Evolutionary conservation across 1,140 invertebrate species (phyloP).

Genomic region (Drosophila ambigua): DNA sequence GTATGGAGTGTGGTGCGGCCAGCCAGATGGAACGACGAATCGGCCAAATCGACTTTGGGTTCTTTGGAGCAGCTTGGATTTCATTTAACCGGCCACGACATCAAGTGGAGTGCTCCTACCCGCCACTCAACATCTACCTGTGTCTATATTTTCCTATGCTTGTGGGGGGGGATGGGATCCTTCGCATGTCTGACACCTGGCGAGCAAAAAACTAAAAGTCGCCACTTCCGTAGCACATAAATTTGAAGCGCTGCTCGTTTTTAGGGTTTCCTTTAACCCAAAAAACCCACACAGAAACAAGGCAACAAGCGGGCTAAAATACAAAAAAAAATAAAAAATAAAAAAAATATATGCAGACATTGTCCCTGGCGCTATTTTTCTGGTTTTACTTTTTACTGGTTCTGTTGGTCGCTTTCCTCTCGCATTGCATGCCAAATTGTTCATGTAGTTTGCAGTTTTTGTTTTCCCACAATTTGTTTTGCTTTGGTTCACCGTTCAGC

Average conservation of each 20-base stretch:
- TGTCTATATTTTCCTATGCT: neutral
- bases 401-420: conserved; percentile 28
- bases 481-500: conserved; percentile 31
- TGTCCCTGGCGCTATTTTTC: conserved; percentile 30
- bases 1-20: conserved; percentile 8
- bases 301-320: conserved; percentile 46
- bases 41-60: conserved; percentile 34
- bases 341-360: conserved; percentile 24
- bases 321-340: conserved; percentile 41
- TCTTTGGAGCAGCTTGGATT: conserved; percentile 36
- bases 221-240: conserved; percentile 74
- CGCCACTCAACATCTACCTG: neutral
- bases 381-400: conserved; percentile 14
- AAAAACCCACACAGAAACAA: conserved; percentile 26
- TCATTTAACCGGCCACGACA: conserved; percentile 34
- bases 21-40: conserved; percentile 22
- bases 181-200: conserved; percentile 62
- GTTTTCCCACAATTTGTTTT: conserved; percentile 65
- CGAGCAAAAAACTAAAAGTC: conserved; percentile 74
- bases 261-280: conserved; percentile 55
- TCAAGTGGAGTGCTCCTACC: conserved; percentile 15
- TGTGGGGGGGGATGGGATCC: neutral
- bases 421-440: conserved; percentile 63
- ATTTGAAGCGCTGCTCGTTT: conserved; percentile 67
- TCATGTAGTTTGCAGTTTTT: conserved; percentile 62